A percentile compares a stretch with the other conserved stretches of the same genome.
These are phyloP conservation scores for Onychomys arenicola DNA, from an alignment of 2,797 vertebrate genomes.

Conservation along the genomic window DNA sequence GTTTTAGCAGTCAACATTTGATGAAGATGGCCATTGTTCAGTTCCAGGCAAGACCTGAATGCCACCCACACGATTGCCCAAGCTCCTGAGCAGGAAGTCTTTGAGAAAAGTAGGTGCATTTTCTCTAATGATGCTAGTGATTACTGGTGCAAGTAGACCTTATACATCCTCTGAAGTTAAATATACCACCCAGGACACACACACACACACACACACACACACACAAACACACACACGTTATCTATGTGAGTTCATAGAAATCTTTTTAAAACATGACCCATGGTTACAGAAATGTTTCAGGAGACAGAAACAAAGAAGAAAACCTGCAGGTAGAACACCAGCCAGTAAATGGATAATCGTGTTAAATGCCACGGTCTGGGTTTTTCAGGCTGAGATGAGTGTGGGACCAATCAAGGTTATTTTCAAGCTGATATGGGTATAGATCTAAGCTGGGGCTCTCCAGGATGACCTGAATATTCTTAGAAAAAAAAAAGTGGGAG, in stretches of 20 bases:
- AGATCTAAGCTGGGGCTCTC: background rate
- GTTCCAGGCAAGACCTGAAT: constrained; percentile 18
- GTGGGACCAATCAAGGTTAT: background rate
- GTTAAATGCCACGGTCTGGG: background rate
- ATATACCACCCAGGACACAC: background rate
- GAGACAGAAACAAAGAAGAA: background rate
- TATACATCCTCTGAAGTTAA: background rate
- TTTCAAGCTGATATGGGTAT: background rate
- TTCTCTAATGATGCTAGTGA: background rate
- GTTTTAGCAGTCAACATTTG: constrained; percentile 56
- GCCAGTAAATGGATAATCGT: background rate
- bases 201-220: too few relatives aligned
- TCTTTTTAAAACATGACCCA: background rate
- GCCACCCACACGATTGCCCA: background rate
- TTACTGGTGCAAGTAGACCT: background rate
- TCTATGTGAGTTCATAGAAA: background rate
- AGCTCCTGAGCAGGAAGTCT: background rate
- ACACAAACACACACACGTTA: background rate
- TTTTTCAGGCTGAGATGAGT: background rate
- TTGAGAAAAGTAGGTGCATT: background rate
- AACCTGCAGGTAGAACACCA: background rate
- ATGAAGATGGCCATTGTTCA: constrained; percentile 23
- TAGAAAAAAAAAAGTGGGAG: background rate
- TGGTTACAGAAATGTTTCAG: background rate
- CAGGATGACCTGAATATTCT: background rate